Percentiles rank a stretch among this genome's conserved stretches.
phyloP scores from a whole-genome alignment of 2,113 vertebrate genomes.

The Oncorhynchus gorbuscha region DNA sequence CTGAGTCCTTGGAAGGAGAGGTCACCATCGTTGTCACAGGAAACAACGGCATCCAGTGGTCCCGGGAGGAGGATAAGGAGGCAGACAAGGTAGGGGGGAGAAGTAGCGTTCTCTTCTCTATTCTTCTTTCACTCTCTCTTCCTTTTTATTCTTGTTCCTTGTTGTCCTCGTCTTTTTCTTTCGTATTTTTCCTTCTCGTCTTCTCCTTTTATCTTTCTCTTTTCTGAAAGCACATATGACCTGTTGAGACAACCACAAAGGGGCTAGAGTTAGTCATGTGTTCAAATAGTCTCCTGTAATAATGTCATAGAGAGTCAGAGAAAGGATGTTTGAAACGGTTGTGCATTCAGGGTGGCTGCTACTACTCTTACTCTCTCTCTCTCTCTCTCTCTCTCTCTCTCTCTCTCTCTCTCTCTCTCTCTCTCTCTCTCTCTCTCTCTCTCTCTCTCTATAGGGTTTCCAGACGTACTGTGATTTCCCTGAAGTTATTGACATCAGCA shows the following conservation, averaged over 20 bases:
- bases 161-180: background rate
- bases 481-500: constrained; percentile 93
- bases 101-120: background rate
- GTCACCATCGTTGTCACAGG: constrained; percentile 88
- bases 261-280: background rate
- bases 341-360: background rate
- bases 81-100: constrained; percentile 64
- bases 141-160: background rate
- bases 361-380: constrained; percentile 5
- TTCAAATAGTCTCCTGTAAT: background rate
- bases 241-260: background rate
- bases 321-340: background rate
- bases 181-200: background rate
- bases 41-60: constrained; percentile 90
- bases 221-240: too few species aligned
- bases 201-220: too few species aligned
- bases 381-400: constrained; percentile 22
- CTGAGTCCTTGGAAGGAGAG: constrained; percentile 75
- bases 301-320: background rate
- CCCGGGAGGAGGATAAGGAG: constrained; percentile 76
- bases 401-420: constrained; percentile 10
- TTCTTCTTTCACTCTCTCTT: constrained; percentile 19
- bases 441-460: constrained; percentile 75
- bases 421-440: constrained; percentile 10
- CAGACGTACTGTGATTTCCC: constrained; percentile 95